These are phyloP conservation scores for Cheiracanthium punctorium DNA, from an alignment of 2,888 invertebrate genomes.

Conservation along the genomic window DNA sequence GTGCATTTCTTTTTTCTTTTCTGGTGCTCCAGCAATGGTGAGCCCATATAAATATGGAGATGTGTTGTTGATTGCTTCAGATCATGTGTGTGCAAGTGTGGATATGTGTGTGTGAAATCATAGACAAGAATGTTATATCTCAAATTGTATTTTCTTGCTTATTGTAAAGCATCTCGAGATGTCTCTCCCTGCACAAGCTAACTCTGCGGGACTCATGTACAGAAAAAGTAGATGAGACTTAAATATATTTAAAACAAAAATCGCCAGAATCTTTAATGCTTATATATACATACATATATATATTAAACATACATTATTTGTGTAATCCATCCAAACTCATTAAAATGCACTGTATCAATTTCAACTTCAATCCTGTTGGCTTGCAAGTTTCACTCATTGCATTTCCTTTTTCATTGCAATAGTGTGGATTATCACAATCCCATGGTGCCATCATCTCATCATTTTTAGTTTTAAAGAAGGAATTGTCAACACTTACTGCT, in stretches of 20 bases:
- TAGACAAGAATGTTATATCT: constrained; percentile 15
- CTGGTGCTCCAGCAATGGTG: constrained; percentile 17
- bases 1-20: constrained; percentile 18
- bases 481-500: not conserved
- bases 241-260: constrained; percentile 20
- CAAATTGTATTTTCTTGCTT: constrained; percentile 33
- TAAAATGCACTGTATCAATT: not conserved
- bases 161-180: constrained; percentile 18
- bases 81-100: constrained; percentile 5
- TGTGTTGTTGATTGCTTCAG: constrained; percentile 2
- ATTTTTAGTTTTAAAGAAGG: constrained; percentile 6
- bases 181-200: constrained; percentile 19
- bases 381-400: constrained; percentile 12
- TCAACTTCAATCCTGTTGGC: constrained; percentile 17
- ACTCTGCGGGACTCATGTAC: constrained; percentile 19
- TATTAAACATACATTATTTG: constrained; percentile 23
- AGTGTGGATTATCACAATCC: constrained; percentile 1
- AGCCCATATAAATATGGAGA: not conserved
- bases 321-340: constrained; percentile 32
- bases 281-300: constrained; percentile 25
- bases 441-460: constrained; percentile 17
- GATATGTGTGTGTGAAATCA: constrained; percentile 19
- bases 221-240: constrained; percentile 24
- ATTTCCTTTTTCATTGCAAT: not conserved
- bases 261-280: constrained; percentile 32